Conservation (phyloP, 2,113 vertebrate species). For the Sinocyclocheilus maitianheensis region DNA sequence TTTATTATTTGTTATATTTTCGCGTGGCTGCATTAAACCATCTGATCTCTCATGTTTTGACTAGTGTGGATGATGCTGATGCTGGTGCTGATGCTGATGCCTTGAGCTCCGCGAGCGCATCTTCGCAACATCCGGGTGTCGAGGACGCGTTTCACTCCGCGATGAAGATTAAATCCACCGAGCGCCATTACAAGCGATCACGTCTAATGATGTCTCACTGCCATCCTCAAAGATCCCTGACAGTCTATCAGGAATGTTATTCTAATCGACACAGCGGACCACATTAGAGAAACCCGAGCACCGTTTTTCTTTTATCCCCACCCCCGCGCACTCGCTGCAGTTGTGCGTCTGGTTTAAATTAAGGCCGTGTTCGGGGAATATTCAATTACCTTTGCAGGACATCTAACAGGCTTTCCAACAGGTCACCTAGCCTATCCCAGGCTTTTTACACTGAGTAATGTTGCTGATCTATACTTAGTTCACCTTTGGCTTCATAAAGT, state of each 20-base stretch:
- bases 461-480: not conserved
- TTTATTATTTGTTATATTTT: conserved; percentile 33
- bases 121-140: conserved; percentile 76
- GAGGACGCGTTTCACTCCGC: conserved; percentile 50
- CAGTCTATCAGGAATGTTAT: not conserved
- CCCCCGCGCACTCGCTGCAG: not conserved
- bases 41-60: conserved; percentile 49
- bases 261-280: not conserved
- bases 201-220: not conserved
- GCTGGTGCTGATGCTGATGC: conserved; percentile 67
- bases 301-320: not conserved
- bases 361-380: not conserved
- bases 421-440: not conserved
- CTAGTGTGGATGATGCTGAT: conserved; percentile 59
- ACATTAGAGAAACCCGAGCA: not conserved
- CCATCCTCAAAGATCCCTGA: not conserved
- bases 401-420: conserved; percentile 29
- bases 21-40: conserved; percentile 37
- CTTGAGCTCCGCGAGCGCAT: conserved; percentile 56
- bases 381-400: conserved; percentile 11
- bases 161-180: conserved; percentile 13
- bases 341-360: conserved; percentile 8
- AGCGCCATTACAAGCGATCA: not conserved
- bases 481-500: not conserved
- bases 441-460: not conserved